Conservation (phyloP, 92 coral and sea anemone species). For the Phenganax stokvisi region DNA sequence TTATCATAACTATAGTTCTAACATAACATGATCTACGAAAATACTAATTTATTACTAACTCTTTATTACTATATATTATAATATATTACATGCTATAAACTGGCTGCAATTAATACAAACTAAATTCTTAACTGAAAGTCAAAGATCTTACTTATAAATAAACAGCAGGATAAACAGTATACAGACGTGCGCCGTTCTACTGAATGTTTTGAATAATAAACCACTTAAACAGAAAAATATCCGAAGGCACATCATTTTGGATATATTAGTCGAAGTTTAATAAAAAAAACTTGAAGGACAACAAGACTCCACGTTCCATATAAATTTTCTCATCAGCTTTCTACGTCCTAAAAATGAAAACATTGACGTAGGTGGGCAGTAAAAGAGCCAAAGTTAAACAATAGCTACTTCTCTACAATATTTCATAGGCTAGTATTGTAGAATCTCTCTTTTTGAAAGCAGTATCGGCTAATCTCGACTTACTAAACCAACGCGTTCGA, state of each 20-base stretch:
- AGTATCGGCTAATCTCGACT: too few species aligned
- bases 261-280: neutral
- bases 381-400: too few species aligned
- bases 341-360: neutral
- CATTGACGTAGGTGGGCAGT: neutral
- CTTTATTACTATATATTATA: neutral
- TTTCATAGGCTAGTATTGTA: too few species aligned
- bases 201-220: neutral
- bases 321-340: neutral
- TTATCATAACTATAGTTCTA: neutral
- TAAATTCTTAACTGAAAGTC: too few species aligned
- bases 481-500: neutral
- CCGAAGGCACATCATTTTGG: neutral
- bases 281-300: neutral
- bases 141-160: neutral
- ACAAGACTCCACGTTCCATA: neutral
- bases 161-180: neutral
- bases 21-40: neutral
- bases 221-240: neutral
- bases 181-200: neutral
- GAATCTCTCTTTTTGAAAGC: too few species aligned
- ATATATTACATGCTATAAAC: too few species aligned
- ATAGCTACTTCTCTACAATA: too few species aligned
- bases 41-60: neutral
- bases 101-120: too few species aligned